Evolutionary conservation across 2,888 invertebrate genomes (phyloP), one percentile per base, ranked within the genome.

Genomic region (Druceiella hillmani): DNA sequence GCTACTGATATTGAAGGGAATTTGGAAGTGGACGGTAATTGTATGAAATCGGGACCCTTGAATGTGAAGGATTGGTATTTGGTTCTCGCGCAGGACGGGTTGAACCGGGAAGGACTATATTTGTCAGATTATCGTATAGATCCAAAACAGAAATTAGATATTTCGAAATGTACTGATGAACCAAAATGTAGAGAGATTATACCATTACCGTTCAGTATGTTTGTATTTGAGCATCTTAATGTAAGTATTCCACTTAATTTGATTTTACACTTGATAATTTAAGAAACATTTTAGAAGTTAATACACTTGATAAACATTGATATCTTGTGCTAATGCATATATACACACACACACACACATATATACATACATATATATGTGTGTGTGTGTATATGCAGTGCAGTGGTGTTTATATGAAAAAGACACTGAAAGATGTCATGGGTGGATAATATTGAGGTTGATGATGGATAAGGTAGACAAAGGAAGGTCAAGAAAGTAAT

Each of bases 41-140:
- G 87, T 57, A 50, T 77, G 4, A 71, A 74, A 50, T 79, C 79
- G 17, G 81, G 78, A 2, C 75, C 78, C 17, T 57, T 84, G n/a
- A 74, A 76, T 15, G 73, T 77, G 33, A 66, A 83, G 49, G 81
- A 87, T 57, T 74, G 87, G 54, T 82, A 80, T 58, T 67, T 74
- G 11, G 78, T 78, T 47, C 66, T 78, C 32, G 67, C 72, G 12
- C 60, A 74, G 4, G 78, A 79, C 52, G 76, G 76, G 45, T 73
- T 73, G 10, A 68, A 65, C 45, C 51, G 53, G 17, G 50, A 59
- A 24, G 62, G 64, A 9, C 63, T 55, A 45, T 40, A 52, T 27
- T 36, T 63, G 5, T 45, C 51, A 12, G 20, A 27, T 3, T 25
- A 7, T 16, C 9, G n/a, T 14, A 3, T 11, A 9, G 10, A 3